A percentile compares a stretch with the other conserved stretches of the same genome.
These are phyloP conservation scores for Aphelinus certus DNA, from an alignment of 1,140 invertebrate species.

Conservation along the genomic window DNA sequence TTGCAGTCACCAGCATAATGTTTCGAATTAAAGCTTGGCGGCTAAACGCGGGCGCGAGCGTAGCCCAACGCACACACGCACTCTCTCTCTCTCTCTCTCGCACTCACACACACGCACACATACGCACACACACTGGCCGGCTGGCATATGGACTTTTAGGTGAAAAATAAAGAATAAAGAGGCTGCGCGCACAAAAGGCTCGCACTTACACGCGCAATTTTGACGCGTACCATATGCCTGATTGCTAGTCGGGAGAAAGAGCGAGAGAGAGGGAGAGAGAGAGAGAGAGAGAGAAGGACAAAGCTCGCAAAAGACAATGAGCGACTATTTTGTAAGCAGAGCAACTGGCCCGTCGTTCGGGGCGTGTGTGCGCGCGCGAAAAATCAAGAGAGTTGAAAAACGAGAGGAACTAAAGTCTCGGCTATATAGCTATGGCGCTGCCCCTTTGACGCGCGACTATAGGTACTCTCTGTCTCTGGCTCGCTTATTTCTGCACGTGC, in stretches of 20 bases:
- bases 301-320: constrained; percentile 28
- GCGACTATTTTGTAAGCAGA: constrained; percentile 26
- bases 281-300: no score
- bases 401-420: constrained; percentile 22
- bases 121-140: no score
- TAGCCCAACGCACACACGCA: neutral
- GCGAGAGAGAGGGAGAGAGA: no score
- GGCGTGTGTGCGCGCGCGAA: neutral
- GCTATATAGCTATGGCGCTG: neutral
- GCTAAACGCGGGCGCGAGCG: no score
- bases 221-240: constrained; percentile 31
- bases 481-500: neutral
- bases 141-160: neutral
- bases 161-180: constrained; percentile 15
- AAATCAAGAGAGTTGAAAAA: constrained; percentile 12
- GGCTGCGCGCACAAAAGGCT: constrained; percentile 12
- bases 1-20: no score
- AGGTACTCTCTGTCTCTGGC: neutral
- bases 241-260: constrained; percentile 18
- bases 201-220: constrained; percentile 26
- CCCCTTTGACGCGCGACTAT: constrained; percentile 9
- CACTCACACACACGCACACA: no score
- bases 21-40: no score
- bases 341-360: no score
- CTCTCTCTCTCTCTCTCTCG: no score